Conservation (phyloP, 2,797 vertebrate species). For the Ptychadena robeensis region DNA sequence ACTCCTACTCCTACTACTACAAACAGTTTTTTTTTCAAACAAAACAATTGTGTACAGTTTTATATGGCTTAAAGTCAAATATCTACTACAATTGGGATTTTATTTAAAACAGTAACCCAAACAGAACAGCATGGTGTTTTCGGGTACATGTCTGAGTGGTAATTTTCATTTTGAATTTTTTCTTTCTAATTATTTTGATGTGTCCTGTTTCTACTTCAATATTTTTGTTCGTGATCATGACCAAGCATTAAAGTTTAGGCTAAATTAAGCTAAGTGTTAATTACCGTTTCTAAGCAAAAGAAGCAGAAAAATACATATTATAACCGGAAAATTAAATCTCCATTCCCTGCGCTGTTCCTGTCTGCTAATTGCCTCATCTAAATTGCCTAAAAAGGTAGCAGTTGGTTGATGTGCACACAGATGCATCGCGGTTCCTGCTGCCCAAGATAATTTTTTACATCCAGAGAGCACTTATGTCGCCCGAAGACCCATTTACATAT, state of each 20-base stretch:
- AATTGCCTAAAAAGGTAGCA: constrained; percentile 45
- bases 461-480: constrained; percentile 22
- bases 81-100: too few species aligned
- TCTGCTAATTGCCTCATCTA: constrained; percentile 38
- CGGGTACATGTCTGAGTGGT: too few species aligned
- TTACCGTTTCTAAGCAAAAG: constrained; percentile 17
- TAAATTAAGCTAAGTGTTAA: constrained; percentile 15
- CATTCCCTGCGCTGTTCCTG: constrained; percentile 9
- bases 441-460: constrained; percentile 44
- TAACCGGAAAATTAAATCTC: constrained; percentile 25
- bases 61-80: too few species aligned
- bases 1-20: too few species aligned
- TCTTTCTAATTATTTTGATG: neutral
- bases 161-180: too few species aligned
- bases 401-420: constrained; percentile 52
- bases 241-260: neutral
- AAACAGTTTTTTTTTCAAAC: too few species aligned
- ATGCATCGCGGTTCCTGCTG: constrained; percentile 46
- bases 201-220: neutral
- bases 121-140: too few species aligned
- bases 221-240: neutral
- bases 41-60: too few species aligned
- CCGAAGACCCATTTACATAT: constrained; percentile 54
- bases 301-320: constrained; percentile 22
- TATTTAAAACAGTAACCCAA: too few species aligned